Conservation (phyloP, 1,140 invertebrate genomes). For the Drosophila kikkawai region DNA sequence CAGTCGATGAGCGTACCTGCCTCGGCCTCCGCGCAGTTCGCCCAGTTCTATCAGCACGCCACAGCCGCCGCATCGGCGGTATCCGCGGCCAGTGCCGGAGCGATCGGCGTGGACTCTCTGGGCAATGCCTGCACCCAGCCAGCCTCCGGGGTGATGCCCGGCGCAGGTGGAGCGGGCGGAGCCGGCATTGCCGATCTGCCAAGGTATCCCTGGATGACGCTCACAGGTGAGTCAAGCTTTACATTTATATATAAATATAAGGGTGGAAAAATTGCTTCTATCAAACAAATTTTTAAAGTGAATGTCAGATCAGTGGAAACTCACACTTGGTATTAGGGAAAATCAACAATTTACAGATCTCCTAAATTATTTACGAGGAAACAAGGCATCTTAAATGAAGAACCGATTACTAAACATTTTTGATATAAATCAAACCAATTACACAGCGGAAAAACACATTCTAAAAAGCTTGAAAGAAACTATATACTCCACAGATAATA, state of each 20-base stretch:
- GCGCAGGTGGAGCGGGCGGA: constrained; percentile 86
- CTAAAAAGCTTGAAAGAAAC: not conserved
- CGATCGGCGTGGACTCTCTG: constrained; percentile 84
- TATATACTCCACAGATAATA: not conserved
- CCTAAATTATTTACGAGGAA: not conserved
- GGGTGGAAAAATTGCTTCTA: not conserved
- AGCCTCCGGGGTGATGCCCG: constrained; percentile 85
- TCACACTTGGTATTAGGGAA: not conserved
- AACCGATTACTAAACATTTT: not conserved
- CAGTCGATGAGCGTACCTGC: constrained; percentile 85
- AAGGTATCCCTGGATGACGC: constrained; percentile 98
- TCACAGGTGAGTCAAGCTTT: constrained; percentile 91
- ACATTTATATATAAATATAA: not conserved
- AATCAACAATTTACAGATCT: not conserved
- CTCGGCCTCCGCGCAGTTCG: constrained; percentile 86
- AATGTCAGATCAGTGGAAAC: not conserved
- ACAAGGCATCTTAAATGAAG: not conserved
- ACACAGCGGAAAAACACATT: constrained; percentile 4
- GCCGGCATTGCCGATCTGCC: constrained; percentile 93
- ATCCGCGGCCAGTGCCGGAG: constrained; percentile 87
- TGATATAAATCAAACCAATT: constrained; percentile 16
- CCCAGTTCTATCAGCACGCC: constrained; percentile 94
- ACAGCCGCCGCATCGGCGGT: constrained; percentile 87
- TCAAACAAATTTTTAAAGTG: not conserved
- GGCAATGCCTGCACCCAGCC: constrained; percentile 87